Conservation (phyloP, 2,888 invertebrate genomes). For the Drosophila pseudotalamancana region DNA sequence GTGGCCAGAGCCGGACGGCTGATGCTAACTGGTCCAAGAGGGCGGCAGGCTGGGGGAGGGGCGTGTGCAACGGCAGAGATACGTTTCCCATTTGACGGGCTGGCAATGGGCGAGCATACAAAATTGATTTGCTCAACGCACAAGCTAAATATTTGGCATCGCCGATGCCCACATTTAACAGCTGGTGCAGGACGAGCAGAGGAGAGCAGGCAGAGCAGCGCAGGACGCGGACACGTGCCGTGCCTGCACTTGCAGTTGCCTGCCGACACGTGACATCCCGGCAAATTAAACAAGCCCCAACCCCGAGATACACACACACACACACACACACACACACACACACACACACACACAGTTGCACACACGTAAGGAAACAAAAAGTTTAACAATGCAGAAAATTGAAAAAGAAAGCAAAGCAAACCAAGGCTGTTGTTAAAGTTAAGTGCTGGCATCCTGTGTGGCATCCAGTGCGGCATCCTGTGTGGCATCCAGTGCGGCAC, state of each 20-base stretch:
- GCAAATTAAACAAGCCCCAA: constrained; percentile 73
- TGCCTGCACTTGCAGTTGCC: constrained; percentile 43
- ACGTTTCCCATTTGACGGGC: constrained; percentile 74
- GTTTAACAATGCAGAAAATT: constrained; percentile 84
- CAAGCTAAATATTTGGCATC: constrained; percentile 66
- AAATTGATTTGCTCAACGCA: constrained; percentile 77
- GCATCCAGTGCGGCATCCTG: neutral
- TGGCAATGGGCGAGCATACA: constrained; percentile 48
- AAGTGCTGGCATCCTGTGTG: constrained; percentile 61
- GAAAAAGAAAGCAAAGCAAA: constrained; percentile 66
- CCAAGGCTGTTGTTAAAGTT: constrained; percentile 49
- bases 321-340: neutral
- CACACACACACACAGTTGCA: neutral
- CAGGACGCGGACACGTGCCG: constrained; percentile 40
- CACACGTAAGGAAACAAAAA: constrained; percentile 30
- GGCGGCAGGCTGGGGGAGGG: constrained; percentile 5
- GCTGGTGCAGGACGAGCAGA: constrained; percentile 39
- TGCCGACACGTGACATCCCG: constrained; percentile 71
- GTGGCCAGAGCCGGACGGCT: constrained; percentile 42
- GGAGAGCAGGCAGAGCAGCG: neutral
- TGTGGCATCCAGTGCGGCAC: neutral
- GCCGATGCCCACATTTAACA: constrained; percentile 54
- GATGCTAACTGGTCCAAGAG: constrained; percentile 4
- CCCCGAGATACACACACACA: neutral
- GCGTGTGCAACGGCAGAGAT: constrained; percentile 72